Evolutionary conservation across 1,140 invertebrate genomes (phyloP), one percentile per base, ranked within the genome.

Genomic region (Polyergus mexicanus): DNA sequence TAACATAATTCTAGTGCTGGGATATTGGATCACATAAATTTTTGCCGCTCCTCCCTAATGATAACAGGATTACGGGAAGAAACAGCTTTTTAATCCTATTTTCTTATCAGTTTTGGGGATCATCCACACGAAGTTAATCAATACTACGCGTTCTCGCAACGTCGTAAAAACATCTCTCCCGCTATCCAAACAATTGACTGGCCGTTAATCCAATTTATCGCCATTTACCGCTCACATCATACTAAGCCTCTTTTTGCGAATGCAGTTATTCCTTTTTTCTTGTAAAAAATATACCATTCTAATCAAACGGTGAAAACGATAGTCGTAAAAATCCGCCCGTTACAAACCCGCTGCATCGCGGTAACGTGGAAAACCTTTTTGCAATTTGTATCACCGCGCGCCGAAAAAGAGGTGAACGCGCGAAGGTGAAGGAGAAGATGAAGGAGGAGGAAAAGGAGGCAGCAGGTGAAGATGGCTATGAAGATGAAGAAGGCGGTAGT

Each of bases 401-500:
- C 13, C 66, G 78, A 83, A 83, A 83, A 83, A 83, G 54, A 74
- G 68, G 41, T 32, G 68, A 74, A 83, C 78, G 68, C 78, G 68
- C 63, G 35, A 68, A 11, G 51, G 54, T 72, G 47, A 32, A 47
- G 51, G 51, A 44, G 13, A 47, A 41, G 10, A 47, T 54, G 80
- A 62, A 35, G 84, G 62, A 69, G 63, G 62, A 56, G 54, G 88
- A 56, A 13, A 51, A 62, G 19, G 65, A 10, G 38, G 44, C 85
- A 65, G 87, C 75, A 86, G 68, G 86, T 65, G 68, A 80, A 80
- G 71, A 85, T 84, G 81, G 84, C 69, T 77, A 87, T 75, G 86
- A 76, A 84, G 68, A 80, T 56, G 63, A 83, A 65, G 71, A 78
- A 85, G 88, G 83, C 54, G 84, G 80, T 56, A 60, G 86, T 89